Conservation (phyloP, 2,113 vertebrate species). For the Cephalopterus ornatus region DNA sequence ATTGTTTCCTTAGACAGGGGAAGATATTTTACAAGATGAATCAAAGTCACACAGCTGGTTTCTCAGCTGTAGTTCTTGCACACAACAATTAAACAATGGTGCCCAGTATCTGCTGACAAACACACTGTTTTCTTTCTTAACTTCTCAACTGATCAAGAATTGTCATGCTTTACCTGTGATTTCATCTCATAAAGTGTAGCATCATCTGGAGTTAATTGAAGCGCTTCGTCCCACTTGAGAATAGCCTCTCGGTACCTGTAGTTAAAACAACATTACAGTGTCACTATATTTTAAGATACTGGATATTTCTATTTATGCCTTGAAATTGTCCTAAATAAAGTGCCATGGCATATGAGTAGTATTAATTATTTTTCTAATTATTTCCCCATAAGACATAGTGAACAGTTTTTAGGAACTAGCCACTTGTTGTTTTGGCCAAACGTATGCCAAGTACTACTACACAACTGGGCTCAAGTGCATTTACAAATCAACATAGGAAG, state of each 20-base stretch:
- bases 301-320: background rate
- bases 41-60: background rate
- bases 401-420: background rate
- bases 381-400: background rate
- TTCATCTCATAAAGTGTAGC: slow-evolving; percentile 96
- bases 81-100: background rate
- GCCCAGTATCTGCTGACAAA: background rate
- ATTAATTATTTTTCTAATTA: background rate
- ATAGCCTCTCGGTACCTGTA: slow-evolving; percentile 88
- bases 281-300: background rate
- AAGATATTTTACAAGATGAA: background rate
- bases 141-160: background rate
- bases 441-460: background rate
- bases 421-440: background rate
- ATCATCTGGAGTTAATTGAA: slow-evolving; percentile 90
- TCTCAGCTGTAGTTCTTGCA: background rate
- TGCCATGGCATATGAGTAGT: background rate
- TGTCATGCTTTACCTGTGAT: slow-evolving; percentile 84
- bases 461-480: background rate
- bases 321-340: background rate
- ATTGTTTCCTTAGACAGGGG: background rate
- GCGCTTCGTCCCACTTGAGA: slow-evolving; percentile 93
- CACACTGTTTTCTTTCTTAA: background rate
- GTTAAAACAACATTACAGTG: slow-evolving; percentile 43
- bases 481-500: background rate